phyloP scores from a whole-genome alignment of 2,113 vertebrate genomes.

The Callipepla californica region DNA sequence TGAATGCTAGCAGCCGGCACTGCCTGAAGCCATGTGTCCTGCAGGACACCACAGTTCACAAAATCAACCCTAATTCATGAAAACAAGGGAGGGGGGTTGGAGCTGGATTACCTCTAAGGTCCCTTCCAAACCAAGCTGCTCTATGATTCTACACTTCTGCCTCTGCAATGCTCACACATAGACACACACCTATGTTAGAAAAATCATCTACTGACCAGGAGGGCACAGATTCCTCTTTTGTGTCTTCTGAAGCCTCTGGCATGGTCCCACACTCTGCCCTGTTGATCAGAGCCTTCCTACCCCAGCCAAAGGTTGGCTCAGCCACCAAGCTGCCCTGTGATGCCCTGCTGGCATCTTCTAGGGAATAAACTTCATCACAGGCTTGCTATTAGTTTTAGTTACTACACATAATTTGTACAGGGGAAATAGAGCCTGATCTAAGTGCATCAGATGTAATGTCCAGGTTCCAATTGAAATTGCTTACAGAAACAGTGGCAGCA shows the following conservation, averaged over 20 bases:
- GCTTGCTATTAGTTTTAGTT: not conserved
- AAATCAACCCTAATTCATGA: no score
- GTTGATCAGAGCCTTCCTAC: not conserved
- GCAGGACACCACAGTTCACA: not conserved
- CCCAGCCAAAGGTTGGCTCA: conserved; percentile 37
- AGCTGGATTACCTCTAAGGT: no score
- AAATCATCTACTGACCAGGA: conserved; percentile 49
- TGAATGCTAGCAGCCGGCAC: rapidly evolving
- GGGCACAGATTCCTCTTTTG: not conserved
- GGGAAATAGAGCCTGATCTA: not conserved
- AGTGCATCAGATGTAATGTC: not conserved
- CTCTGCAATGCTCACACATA: rapidly evolving
- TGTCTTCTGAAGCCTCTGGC: not conserved
- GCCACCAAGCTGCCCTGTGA: rapidly evolving
- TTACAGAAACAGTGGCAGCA: not conserved
- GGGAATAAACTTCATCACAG: not conserved
- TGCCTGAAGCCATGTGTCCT: not conserved
- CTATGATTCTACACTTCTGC: not conserved
- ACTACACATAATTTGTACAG: not conserved
- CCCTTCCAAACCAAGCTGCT: not conserved
- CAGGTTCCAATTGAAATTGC: not conserved
- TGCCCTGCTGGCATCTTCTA: conserved; percentile 5
- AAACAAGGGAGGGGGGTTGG: no score
- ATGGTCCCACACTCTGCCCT: not conserved
- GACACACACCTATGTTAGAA: conserved; percentile 65